Evolutionary conservation across 2,888 invertebrate species (phyloP).

Genomic region (Callyntrura sp.): DNA sequence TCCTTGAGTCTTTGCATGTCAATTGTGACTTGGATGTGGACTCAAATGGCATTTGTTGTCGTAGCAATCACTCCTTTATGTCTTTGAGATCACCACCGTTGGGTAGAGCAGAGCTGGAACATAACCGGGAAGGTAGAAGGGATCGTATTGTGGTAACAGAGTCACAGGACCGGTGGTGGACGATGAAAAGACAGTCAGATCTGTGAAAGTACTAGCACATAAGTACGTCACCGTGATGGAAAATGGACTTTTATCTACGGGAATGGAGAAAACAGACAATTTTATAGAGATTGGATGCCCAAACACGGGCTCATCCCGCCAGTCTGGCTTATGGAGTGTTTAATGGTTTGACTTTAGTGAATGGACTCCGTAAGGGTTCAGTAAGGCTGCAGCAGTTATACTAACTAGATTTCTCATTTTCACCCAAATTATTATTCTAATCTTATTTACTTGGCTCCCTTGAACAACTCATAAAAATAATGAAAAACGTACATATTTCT

Average conservation of each 20-base stretch:
- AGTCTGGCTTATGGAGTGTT: slow-evolving; percentile 58
- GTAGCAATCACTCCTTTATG: background rate
- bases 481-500: no score
- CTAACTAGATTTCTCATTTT: background rate
- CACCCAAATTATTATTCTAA: background rate
- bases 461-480: no score
- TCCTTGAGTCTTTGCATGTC: slow-evolving; percentile 75
- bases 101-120: slow-evolving; percentile 39
- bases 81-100: slow-evolving; percentile 23
- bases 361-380: slow-evolving; percentile 66
- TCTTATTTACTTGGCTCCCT: no score
- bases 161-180: slow-evolving; percentile 36
- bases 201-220: slow-evolving; percentile 15
- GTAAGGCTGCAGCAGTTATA: background rate
- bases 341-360: slow-evolving; percentile 64
- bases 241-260: slow-evolving; percentile 74
- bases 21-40: slow-evolving; percentile 69
- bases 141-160: slow-evolving; percentile 72
- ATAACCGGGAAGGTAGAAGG: slow-evolving; percentile 54
- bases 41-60: slow-evolving; percentile 11
- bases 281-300: slow-evolving; percentile 75
- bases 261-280: slow-evolving; percentile 42
- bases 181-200: background rate
- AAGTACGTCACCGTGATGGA: slow-evolving; percentile 57
- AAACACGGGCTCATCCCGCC: slow-evolving; percentile 61